These are phyloP conservation scores for Lepidurus couesii DNA, from an alignment of 1,140 invertebrate species.

Conservation along the genomic window DNA sequence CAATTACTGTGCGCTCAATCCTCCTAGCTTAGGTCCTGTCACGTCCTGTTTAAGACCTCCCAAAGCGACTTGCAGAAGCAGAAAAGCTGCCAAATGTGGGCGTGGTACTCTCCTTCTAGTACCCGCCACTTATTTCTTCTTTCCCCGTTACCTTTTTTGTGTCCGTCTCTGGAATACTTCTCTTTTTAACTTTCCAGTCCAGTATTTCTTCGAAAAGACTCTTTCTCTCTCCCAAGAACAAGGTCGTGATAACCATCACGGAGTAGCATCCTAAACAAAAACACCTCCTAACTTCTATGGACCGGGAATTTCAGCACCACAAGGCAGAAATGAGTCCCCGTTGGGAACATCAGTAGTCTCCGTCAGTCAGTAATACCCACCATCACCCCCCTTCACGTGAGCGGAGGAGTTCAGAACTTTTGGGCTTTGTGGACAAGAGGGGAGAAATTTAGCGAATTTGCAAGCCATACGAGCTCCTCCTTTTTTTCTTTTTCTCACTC, in stretches of 20 bases:
- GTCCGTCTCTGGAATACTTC: no score
- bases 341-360: not conserved
- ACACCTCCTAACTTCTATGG: not conserved
- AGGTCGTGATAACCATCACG: not conserved
- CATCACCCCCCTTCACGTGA: no score
- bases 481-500: no score
- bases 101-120: not conserved
- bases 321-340: conserved; percentile 6
- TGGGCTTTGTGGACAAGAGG: no score
- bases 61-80: not conserved
- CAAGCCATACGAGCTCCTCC: no score
- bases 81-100: not conserved
- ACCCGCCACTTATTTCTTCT: no score
- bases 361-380: not conserved
- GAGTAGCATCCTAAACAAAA: not conserved
- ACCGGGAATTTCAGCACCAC: not conserved
- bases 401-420: no score
- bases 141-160: no score
- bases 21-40: not conserved
- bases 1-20: conserved; percentile 18
- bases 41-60: not conserved
- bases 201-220: not conserved
- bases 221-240: not conserved
- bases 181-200: not conserved
- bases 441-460: no score